phyloP scores from a whole-genome alignment of 1,140 invertebrate species.

The Venturia canescens region DNA sequence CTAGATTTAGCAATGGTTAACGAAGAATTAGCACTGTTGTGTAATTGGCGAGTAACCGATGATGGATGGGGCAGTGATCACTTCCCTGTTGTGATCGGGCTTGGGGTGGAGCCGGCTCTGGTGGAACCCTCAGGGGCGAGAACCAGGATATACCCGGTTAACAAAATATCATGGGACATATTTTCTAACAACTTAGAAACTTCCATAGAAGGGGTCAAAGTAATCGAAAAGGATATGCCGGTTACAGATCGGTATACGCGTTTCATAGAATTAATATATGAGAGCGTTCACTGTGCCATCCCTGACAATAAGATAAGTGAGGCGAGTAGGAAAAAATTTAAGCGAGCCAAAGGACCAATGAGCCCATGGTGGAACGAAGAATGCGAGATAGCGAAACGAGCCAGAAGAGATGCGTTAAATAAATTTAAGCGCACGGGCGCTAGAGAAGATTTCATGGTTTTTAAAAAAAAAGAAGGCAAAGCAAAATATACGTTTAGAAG shows the following conservation, averaged over 20 bases:
- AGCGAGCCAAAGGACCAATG: background rate
- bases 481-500: constrained; percentile 25
- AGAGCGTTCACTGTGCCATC: background rate
- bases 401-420: constrained; percentile 14
- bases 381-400: background rate
- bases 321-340: too few species aligned
- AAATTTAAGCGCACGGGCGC: constrained; percentile 9
- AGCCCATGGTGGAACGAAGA: constrained; percentile 11
- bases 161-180: background rate
- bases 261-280: background rate
- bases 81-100: constrained; percentile 28
- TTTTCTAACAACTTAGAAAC: background rate
- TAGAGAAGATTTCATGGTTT: constrained; percentile 21
- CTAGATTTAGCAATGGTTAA: constrained; percentile 16
- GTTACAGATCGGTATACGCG: background rate
- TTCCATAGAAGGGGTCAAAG: background rate
- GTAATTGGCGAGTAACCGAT: constrained; percentile 29
- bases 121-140: background rate
- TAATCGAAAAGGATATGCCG: background rate
- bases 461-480: constrained; percentile 22
- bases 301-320: background rate
- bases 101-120: background rate
- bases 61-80: constrained; percentile 47
- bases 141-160: background rate
- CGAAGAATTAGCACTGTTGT: background rate